Conservation (phyloP, 2,888 invertebrate genomes). For the Cheilosia vulpina region DNA sequence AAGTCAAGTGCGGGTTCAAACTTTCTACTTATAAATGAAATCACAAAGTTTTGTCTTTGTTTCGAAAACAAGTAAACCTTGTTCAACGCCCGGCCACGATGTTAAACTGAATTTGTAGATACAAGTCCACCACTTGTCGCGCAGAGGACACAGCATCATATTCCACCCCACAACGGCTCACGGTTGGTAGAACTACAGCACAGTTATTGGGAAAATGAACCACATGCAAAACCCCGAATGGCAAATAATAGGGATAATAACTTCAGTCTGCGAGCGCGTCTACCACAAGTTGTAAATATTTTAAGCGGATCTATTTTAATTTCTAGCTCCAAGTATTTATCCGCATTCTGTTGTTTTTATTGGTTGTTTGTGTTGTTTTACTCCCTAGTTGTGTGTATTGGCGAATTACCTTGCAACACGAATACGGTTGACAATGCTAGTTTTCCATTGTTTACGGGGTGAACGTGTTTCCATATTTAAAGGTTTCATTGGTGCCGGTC, state of each 20-base stretch:
- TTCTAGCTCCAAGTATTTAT: constrained; percentile 41
- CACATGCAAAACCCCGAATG: constrained; percentile 58
- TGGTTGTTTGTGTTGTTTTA: not conserved
- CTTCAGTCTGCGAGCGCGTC: constrained; percentile 25
- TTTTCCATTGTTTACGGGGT: not conserved
- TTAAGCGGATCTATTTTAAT: constrained; percentile 36
- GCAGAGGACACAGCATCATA: constrained; percentile 15
- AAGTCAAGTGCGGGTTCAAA: too few relatives aligned
- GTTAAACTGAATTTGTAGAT: constrained; percentile 10
- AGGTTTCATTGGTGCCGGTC: constrained; percentile 2
- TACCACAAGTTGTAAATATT: constrained; percentile 64
- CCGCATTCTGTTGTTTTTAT: constrained; percentile 11
- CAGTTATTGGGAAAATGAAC: constrained; percentile 47
- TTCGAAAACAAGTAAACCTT: constrained; percentile 1
- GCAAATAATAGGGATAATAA: constrained; percentile 59
- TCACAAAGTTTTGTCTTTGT: not conserved
- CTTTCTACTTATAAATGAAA: too few relatives aligned
- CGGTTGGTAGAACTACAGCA: not conserved
- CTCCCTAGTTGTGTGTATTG: not conserved
- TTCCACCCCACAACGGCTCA: not conserved
- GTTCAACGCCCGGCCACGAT: not conserved
- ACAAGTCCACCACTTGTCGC: not conserved
- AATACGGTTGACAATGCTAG: not conserved
- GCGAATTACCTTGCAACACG: constrained; percentile 13
- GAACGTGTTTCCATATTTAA: constrained; percentile 19